Percentiles rank a stretch among this genome's conserved stretches.
Evolutionary conservation across 2,113 vertebrate genomes (phyloP).

Genomic region (Tragelaphus scriptus): DNA sequence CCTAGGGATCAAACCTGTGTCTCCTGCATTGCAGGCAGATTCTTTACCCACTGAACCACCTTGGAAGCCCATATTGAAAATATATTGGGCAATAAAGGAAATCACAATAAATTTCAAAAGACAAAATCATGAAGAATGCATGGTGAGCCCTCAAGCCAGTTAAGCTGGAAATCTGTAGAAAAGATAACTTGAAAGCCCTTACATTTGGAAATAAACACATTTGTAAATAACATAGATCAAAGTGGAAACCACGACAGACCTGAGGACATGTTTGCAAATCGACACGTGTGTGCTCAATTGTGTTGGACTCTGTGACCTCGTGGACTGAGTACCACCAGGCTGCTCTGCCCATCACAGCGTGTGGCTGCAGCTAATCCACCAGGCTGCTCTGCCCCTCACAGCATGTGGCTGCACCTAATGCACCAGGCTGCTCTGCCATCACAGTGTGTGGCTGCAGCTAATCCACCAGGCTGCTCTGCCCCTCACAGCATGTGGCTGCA

Average conservation of each 20-base stretch:
- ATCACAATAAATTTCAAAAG: not conserved
- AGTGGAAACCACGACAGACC: not conserved
- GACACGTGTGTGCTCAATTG: not conserved
- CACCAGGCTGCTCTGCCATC: too few species aligned
- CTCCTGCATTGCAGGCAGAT: not conserved
- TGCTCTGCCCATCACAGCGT: not conserved
- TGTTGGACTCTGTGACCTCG: not conserved
- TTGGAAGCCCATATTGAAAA: not conserved
- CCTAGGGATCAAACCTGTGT: not conserved
- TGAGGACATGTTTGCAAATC: not conserved
- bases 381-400: too few species aligned
- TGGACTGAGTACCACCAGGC: not conserved
- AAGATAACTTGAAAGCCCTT: not conserved
- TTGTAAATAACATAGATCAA: not conserved
- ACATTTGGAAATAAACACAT: not conserved
- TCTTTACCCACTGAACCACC: not conserved
- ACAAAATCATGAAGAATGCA: not conserved
- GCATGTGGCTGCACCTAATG: too few species aligned
- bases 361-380: not conserved
- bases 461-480: too few species aligned
- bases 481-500: too few species aligned
- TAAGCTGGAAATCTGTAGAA: not conserved
- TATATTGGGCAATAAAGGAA: not conserved
- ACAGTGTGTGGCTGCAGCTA: too few species aligned
- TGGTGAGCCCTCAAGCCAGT: not conserved